Conservation (phyloP, 1,140 invertebrate species). For the Mycetomoellerius zeteki region DNA sequence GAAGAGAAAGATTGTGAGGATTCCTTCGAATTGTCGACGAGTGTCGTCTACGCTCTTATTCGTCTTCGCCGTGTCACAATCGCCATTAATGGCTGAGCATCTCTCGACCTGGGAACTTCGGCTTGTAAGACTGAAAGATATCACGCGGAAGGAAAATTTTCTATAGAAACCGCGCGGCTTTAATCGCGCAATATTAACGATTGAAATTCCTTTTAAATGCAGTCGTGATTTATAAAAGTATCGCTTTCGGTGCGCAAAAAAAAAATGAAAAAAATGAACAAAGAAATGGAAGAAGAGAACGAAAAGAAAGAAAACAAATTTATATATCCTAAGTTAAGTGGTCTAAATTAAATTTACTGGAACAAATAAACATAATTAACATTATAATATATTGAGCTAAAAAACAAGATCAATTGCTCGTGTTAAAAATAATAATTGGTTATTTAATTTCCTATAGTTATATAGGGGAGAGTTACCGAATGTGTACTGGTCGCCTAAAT, state of each 20-base stretch:
- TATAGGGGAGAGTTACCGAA: too few relatives aligned
- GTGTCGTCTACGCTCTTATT: conserved; percentile 32
- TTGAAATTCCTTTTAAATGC: conserved; percentile 43
- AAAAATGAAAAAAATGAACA: not conserved
- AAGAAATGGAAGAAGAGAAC: not conserved
- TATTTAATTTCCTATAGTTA: not conserved
- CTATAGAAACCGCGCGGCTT: not conserved
- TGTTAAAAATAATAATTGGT: not conserved
- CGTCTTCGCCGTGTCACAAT: conserved; percentile 56
- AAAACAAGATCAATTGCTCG: not conserved
- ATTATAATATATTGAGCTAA: not conserved
- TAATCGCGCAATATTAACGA: conserved; percentile 63
- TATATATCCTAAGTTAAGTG: too few relatives aligned
- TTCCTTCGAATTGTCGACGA: conserved; percentile 56
- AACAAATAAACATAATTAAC: not conserved
- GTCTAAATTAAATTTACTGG: not conserved
- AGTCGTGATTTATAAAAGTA: conserved; percentile 46
- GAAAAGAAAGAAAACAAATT: not conserved
- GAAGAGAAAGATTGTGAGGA: conserved; percentile 50
- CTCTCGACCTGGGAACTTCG: conserved; percentile 67
- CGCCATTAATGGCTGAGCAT: conserved; percentile 67
- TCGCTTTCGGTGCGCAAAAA: not conserved
- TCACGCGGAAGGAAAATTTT: conserved; percentile 48
- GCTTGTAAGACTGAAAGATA: conserved; percentile 9
- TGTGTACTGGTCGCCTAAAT: too few relatives aligned